Base-by-base conservation (phyloP, 1,140 invertebrate species). In the Pantala flavescens region DNA sequence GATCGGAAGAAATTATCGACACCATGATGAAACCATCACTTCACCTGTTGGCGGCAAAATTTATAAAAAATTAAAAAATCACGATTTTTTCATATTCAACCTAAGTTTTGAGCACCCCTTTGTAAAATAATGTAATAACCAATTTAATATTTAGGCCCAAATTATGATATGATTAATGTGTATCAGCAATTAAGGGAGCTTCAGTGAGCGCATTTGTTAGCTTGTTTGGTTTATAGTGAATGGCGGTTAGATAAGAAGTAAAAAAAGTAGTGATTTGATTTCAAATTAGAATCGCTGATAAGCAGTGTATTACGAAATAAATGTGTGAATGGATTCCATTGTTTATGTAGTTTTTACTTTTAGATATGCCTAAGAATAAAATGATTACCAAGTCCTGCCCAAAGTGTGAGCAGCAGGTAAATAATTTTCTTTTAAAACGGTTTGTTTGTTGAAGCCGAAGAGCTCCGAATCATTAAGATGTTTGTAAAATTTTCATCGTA, bases 311-410 rank as follows among this genome's bases (percentile, higher is more conserved):
- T 21, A 63, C n/a, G 49, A 63, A 63, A 19, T 63, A 21, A 63
- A 19, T 19, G 49, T 7, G 49, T 63, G 49, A 63, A 16, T 21
- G 49, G n/a, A 63, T 19, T 63, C n/a, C n/a, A 63, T 63, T 63
- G n/a, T 19, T 63, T 36, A 36, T 63, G 49, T 63, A 63, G 49
- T 63, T 16, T 19, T 63, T 7, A 63, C 49, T 3, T 7, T 7
- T 63, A 63, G 49, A 63, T 63, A 84, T 84, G 83, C 83, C 82
- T 43, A 85, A 84, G 77, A 84, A 81, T 73, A 85, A 86, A 81
- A 86, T 85, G 73, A 87, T 88, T 76, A 86, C 85, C 74, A 88
- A 88, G 84, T 84, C 84, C 70, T 88, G 87, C 76, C 87, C 87
- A 0, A 87, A 87, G 80, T 88, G 87, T 79, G 86, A 87, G 78